These are phyloP conservation scores for Tragulus kanchil DNA, from an alignment of 2,113 vertebrate genomes.

Conservation along the genomic window DNA sequence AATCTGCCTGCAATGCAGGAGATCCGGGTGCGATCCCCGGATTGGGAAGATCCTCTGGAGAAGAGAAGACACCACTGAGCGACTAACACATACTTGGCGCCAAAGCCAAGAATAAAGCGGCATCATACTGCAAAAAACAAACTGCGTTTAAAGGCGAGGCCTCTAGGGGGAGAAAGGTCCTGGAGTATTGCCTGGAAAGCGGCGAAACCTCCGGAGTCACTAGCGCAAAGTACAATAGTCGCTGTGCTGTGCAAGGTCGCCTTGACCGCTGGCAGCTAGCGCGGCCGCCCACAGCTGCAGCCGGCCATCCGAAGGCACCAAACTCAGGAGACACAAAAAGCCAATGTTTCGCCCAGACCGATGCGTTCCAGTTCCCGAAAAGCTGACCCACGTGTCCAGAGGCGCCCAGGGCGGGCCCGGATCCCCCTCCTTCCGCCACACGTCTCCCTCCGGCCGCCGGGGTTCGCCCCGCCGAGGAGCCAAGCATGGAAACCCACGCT, in stretches of 20 bases:
- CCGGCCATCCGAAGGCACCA: not conserved
- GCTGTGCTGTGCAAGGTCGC: slow-evolving; percentile 35
- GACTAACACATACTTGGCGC: too few species aligned
- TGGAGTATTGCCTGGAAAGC: slow-evolving; percentile 53
- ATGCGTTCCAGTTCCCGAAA: not conserved
- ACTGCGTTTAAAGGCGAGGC: slow-evolving; percentile 51
- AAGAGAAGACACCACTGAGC: too few species aligned
- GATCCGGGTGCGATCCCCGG: too few species aligned
- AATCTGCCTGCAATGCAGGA: too few species aligned
- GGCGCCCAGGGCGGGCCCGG: not conserved
- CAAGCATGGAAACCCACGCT: not conserved
- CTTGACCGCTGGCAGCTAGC: slow-evolving; percentile 29
- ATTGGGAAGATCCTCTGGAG: too few species aligned
- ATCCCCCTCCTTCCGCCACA: not conserved
- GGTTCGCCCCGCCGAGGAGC: not conserved
- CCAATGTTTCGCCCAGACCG: not conserved
- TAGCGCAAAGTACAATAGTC: not conserved
- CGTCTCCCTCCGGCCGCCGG: not conserved
- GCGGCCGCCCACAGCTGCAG: not conserved
- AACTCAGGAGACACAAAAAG: not conserved
- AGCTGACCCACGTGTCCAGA: not conserved
- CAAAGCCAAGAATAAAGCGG: slow-evolving; percentile 57
- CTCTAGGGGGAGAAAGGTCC: slow-evolving; percentile 56
- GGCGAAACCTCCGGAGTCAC: not conserved
- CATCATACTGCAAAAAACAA: slow-evolving; percentile 59